Base-by-base conservation (phyloP, 1,140 invertebrate genomes). In the Sycophaga agraensis region DNA sequence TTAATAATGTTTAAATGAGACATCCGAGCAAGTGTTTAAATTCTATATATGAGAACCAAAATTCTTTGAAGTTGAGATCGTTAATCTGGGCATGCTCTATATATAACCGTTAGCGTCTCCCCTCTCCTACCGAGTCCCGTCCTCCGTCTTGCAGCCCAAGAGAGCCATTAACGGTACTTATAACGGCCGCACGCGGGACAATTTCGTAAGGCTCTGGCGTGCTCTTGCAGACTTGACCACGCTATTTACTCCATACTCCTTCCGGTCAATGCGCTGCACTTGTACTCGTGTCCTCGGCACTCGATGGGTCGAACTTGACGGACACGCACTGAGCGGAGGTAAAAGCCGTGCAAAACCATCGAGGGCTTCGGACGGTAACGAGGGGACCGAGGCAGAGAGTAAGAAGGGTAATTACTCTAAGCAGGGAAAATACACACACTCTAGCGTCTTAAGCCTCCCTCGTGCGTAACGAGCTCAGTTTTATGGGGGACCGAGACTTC, bases 81-180 rank as follows among this genome's bases (percentile, higher is more conserved):
- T n/a, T n/a, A n/a, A n/a, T n/a, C n/a, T n/a, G n/a, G n/a, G n/a
- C n/a, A n/a, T n/a, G n/a, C n/a, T n/a, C n/a, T n/a, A n/a, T n/a
- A n/a, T n/a, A n/a, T n/a, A n/a, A n/a, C n/a, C n/a, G n/a, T n/a
- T n/a, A n/a, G n/a, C n/a, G n/a, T n/a, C n/a, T n/a, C n/a, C n/a
- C n/a, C n/a, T n/a, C 35, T 53, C 49, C 26, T 6, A 39, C 51
- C 42, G 37, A 16, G 11, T 26, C n/a, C 6, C 22, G 26, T 37
- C 42, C 2, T 37, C 12, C 19, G 17, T 49, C 19, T 19, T 55
- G 40, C 54, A 40, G 28, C 22, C 39, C 45, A n/a, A 19, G 16
- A 48, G 65, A 66, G 45, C 60, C 58, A 65, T 68, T 72, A 73
- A 73, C 72, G 72, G 72, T 70, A 67, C 63, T 57, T 42, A 37